A percentile compares a stretch with the other conserved stretches of the same genome.
Conservation (phyloP, 2,113 vertebrate genomes). For the Catharus fuscescens region DNA sequence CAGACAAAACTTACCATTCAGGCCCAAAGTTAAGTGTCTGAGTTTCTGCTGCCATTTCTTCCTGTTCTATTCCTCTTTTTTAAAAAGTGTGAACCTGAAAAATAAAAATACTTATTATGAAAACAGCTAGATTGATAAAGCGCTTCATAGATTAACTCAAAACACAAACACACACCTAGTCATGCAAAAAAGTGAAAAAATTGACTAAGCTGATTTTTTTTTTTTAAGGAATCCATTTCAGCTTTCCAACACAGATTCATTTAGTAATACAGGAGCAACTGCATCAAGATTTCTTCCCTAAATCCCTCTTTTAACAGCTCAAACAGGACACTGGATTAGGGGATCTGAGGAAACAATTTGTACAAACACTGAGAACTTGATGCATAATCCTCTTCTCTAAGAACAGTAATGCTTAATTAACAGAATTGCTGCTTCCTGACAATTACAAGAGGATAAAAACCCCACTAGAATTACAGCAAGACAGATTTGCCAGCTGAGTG, state of each 20-base stretch:
- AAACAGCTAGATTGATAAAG: background rate
- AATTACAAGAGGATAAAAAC: conserved; percentile 32
- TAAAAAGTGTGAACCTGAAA: conserved; percentile 78
- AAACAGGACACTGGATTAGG: background rate
- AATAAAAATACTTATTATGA: conserved; percentile 24
- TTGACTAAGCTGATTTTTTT: fast-evolving
- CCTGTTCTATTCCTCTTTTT: conserved; percentile 76
- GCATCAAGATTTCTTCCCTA: background rate
- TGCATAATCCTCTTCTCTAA: conserved; percentile 17
- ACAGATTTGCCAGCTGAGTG: conserved; percentile 3
- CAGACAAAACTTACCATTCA: conserved; percentile 89
- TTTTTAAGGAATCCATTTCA: background rate
- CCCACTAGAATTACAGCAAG: conserved; percentile 1
- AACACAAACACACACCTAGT: background rate
- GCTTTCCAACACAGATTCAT: background rate
- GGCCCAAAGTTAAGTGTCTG: conserved; percentile 99
- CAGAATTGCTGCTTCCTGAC: conserved; percentile 46
- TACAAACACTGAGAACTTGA: background rate
- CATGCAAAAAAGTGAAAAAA: background rate
- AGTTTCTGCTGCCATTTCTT: conserved; percentile 93
- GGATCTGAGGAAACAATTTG: background rate
- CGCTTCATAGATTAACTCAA: background rate
- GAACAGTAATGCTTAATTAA: conserved; percentile 51
- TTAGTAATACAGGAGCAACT: background rate
- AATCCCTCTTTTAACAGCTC: background rate